Base-by-base conservation (phyloP, 2,113 vertebrate genomes). In the Gobio gobio region DNA sequence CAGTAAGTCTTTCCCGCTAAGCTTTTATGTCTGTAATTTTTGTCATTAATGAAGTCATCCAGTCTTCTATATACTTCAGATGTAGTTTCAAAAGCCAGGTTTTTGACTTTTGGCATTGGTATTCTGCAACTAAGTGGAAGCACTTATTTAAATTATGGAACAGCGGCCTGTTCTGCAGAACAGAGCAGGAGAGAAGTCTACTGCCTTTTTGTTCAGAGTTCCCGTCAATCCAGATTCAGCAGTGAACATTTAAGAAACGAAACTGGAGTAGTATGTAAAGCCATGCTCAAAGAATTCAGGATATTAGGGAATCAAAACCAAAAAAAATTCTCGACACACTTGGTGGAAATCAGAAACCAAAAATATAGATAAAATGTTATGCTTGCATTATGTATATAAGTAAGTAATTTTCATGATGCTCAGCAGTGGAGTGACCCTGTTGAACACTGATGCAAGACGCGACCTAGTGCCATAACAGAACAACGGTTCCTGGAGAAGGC, bases 71-170 rank as follows among this genome's bases (percentile, higher is more conserved):
- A 24, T 54, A 10, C 49, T 76, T 76, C 74, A 76, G 74, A 76
- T 29, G 49, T 29, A 54, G 74, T 20, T 54, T 76, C 14, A 4
- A 54, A 76, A 76, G 73, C 13, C 16, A 76, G 49, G 51, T 33
- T 74, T 73, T 49, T 54, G 0, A 18, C n/a, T 76, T 76, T 54
- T 76, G 47, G 7, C 74, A 54, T 33, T 54, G 47, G 74, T 76
- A 54, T 76, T 76, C 74, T 20, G 24, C 47, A 76, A 54, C 74
- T 76, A 76, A 76, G 74, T 76, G 47, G 47, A 76, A 54, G 47
- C 74, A 76, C 49, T 76, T 26, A 76, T 76, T 76, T 76, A 76
- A 76, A 54, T 76, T 26, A 76, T 54, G 47, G 74, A 76, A 76
- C 74, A 76, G 49, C 16, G 5, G 74, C 26, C 47, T 76, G 47